Base-by-base conservation (phyloP, 2,113 vertebrate species). In the Limanda limanda region DNA sequence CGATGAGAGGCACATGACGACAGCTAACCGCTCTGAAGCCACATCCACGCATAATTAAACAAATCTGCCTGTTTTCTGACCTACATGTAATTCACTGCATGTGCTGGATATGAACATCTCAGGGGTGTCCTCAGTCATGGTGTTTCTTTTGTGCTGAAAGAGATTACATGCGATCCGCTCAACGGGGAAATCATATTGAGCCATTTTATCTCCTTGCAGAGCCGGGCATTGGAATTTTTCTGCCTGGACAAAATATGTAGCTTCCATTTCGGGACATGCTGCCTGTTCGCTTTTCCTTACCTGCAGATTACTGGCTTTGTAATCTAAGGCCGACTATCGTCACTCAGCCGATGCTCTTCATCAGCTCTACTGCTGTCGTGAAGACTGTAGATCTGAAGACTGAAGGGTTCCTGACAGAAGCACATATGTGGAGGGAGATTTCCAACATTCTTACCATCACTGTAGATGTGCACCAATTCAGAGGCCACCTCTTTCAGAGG, bases 11-110 rank as follows among this genome's bases (percentile, higher is more conserved):
- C 31, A 63, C 31, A 27, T 58, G 54, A 70, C 47, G 54, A 78
- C 68, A 45, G 71, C 66, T 76, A 17, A 69, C 40, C 17, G 17
- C 65, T 77, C 63, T 61, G 76, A 73, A 78, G 85, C 77, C 56
- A 71, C 86, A 74, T 71, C 74, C 45, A 58, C 17, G 21, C 84
- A 68, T 83, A 90, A 88, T 89, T 88, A 88, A 72, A 85, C 76
- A 88, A 76, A 90, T 87, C 84, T 83, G 84, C 75, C 83, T 91
- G 81, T 86, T 89, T 92, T 87, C 47, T 93, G 85, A 87, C 87
- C 88, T 65, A 76, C 58, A 42, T 85, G 79, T 81, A 77, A 81
- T 87, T 87, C 78, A 74, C 68, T 81, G 70, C 63, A 72, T 78
- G 79, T 77, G 74, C 59, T 74, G 56, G 71, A 81, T 91, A 85